Evolutionary conservation across 2,888 invertebrate species (phyloP).

Genomic region (Oconnorella tubifera): DNA sequence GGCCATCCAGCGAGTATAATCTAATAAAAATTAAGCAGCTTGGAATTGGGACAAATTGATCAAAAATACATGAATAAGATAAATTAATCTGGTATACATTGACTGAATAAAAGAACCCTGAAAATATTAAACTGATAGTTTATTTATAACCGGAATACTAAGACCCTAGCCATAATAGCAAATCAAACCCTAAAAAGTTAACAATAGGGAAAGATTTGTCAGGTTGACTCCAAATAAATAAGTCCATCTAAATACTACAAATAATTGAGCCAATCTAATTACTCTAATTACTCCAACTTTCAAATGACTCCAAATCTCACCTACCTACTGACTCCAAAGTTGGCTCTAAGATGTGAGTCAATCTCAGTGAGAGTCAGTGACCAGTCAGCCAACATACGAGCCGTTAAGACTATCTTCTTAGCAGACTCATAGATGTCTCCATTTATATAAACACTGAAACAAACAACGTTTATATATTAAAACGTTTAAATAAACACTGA

Average conservation of each 20-base stretch:
- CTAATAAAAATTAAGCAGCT: neutral
- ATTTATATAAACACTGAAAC: slow-evolving; percentile 8
- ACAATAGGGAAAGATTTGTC: no score
- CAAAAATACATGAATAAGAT: no score
- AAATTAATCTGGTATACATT: no score
- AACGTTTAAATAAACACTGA: no score
- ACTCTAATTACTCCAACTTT: neutral
- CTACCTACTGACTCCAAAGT: slow-evolving; percentile 8
- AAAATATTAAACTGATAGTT: neutral
- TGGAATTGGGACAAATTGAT: neutral
- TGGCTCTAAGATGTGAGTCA: neutral
- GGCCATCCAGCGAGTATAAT: slow-evolving; percentile 8
- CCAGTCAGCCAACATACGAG: slow-evolving; percentile 3
- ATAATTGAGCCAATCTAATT: no score
- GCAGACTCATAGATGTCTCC: slow-evolving; percentile 14
- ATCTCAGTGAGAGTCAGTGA: slow-evolving; percentile 3
- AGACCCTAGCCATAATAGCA: no score
- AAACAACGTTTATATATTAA: no score
- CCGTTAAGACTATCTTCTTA: neutral
- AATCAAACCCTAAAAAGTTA: no score
- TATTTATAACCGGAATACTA: no score
- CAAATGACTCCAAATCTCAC: neutral
- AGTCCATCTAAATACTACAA: no score
- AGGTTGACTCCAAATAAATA: neutral
- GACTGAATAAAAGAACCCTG: neutral